Conservation (phyloP, 2,888 invertebrate species). For the Andrena fulva region DNA sequence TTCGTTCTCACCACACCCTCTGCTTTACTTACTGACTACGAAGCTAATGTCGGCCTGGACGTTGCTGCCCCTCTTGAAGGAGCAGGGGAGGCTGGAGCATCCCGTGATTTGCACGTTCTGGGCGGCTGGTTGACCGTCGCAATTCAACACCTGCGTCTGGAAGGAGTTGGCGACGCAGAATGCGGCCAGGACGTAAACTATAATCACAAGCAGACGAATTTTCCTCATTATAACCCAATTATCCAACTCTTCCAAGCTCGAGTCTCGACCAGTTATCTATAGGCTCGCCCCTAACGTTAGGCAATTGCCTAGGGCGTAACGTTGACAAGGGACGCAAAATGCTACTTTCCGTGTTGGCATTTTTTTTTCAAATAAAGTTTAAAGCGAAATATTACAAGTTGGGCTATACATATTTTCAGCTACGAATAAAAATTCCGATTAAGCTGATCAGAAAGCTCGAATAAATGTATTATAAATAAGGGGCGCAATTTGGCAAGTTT, state of each 20-base stretch:
- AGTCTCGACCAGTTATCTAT: not conserved
- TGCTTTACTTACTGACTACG: constrained; percentile 67
- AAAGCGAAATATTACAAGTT: too few species aligned
- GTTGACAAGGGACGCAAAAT: too few species aligned
- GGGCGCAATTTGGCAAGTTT: too few species aligned
- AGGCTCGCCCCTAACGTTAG: too few species aligned
- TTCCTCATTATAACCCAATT: not conserved
- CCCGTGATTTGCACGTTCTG: constrained; percentile 60
- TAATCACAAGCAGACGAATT: not conserved
- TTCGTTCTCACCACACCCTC: too few species aligned
- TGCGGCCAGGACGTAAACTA: constrained; percentile 66
- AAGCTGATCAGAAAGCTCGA: too few species aligned
- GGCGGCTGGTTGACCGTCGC: constrained; percentile 60
- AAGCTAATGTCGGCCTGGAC: constrained; percentile 69
- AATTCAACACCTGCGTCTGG: constrained; percentile 54
- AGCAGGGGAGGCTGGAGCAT: constrained; percentile 70
- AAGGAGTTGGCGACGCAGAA: constrained; percentile 65
- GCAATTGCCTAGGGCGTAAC: too few species aligned
- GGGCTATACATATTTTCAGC: too few species aligned
- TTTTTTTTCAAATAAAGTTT: too few species aligned
- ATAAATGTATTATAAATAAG: too few species aligned
- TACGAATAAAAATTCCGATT: too few species aligned
- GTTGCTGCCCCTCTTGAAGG: constrained; percentile 61
- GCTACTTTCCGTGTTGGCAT: too few species aligned
- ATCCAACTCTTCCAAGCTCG: not conserved